Base-by-base conservation (phyloP, 1,140 invertebrate species). In the Goniozus legneri region DNA sequence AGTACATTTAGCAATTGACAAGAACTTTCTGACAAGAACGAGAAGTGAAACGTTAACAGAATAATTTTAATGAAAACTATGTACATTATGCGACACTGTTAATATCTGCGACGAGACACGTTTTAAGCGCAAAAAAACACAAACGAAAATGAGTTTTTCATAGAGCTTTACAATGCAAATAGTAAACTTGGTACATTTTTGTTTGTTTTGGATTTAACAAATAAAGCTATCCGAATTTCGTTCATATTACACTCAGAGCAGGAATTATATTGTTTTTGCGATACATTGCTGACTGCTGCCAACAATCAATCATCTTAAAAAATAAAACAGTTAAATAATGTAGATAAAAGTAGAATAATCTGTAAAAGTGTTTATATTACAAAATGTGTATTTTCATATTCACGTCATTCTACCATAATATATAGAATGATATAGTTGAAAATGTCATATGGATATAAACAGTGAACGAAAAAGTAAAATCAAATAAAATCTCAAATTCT, bases 91-190 rank as follows among this genome's bases (percentile, higher is more conserved):
- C 16, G 22, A 38, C 15, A 14, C 31, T 22, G 21, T 51, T 40
- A 51, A 51, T 42, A 12, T n/a, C 47, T 47, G 38, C 44, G 49
- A 21, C 48, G 46, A 50, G 33, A 31, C 40, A 10, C 18, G 30
- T 32, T 14, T 7, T 33, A 43, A 50, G 44, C 48, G 18, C 21
- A 39, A 34, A 24, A n/a, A n/a, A n/a, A n/a, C 10, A 10, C 20
- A 40, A n/a, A 50, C 36, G 24, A 37, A 13, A 32, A 22, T 30
- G 34, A 13, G n/a, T 10, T 48, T 18, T 1, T n/a, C n/a, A n/a
- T n/a, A n/a, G n/a, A n/a, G n/a, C n/a, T n/a, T n/a, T n/a, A n/a
- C n/a, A n/a, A n/a, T n/a, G n/a, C n/a, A n/a, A n/a, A n/a, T n/a
- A n/a, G n/a, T n/a, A n/a, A n/a, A n/a, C n/a, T n/a, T n/a, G n/a